Base-by-base conservation (phyloP, 1,140 invertebrate species). In the Teleogryllus occipitalis region DNA sequence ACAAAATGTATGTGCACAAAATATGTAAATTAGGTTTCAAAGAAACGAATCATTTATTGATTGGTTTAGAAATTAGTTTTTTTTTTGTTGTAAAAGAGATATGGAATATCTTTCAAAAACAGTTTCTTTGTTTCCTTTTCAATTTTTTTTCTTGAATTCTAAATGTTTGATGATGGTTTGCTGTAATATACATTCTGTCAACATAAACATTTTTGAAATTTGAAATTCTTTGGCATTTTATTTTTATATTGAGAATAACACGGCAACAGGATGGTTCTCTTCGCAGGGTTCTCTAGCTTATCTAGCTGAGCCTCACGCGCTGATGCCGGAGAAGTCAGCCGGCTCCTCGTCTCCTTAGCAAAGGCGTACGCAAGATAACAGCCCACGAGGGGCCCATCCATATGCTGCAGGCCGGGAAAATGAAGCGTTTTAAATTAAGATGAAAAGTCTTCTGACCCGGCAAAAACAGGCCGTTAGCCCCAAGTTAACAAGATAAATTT, bases 361-460 rank as follows among this genome's bases (percentile, higher is more conserved):
- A 65, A 18, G 54, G 54, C 54, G 18, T 18, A 65, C 54, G 54
- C 54, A 18, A 65, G 54, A 65, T 65, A 65, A 65, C 54, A 2
- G 18, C 54, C 54, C 54, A 10, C 54, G 2, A 14, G 54, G 54
- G 54, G 7, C 10, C 54, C 54, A 65, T 65, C 54, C 54, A 65
- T 65, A 65, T 65, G 54, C 54, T 18, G 10, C 18, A 10, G 54
- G 54, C 54, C 10, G 54, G 7, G 54, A 65, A 65, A 65, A 65
- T 65, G 54, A 65, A 65, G 54, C 54, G 54, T 65, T 65, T 65
- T 65, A 65, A 65, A 65, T 65, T 65, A 65, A 65, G 54, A 65
- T 65, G 54, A 65, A 65, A 65, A 65, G 54, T 65, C 54, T 18
- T 18, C 18, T 65, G 54, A 18, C 18, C 54, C 10, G 18, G 10